Base-by-base conservation (phyloP, 1,140 invertebrate species). In the Trichogramma pretiosum region DNA sequence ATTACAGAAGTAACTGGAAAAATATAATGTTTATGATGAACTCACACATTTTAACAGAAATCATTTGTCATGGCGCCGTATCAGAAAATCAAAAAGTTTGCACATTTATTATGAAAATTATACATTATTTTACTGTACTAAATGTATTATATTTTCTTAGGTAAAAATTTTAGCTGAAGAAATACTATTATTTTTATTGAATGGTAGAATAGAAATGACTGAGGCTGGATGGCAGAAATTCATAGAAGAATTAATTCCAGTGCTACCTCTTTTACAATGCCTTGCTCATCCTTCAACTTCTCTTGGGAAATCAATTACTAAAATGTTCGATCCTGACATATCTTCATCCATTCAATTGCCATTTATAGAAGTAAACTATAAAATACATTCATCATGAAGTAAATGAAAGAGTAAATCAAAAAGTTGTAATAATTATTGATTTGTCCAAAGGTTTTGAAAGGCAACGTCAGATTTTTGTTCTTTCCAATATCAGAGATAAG, bases 251-350 rank as follows among this genome's bases (percentile, higher is more conserved):
- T 41, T 83, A 16, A 54, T 79, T 39, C 75, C 78, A 1, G 63
- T 74, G 2, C 57, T 82, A 23, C 77, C 80, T 8, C 59, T 77
- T 32, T 57, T 77, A 36, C 61, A 71, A 26, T 75, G 72, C 50
- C 59, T 71, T 50, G 62, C 65, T 11, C 52, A 65, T 43, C 64
- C 69, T 44, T 52, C 53, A 39, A 62, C 68, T 22, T n/a, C 60
- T 17, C 55, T 78, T 16, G 76, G 80, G 1, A 70, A 77, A 57
- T 72, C 74, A 28, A 63, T 83, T 24, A 70, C 77, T 21, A 78
- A 78, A 56, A 76, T 81, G 22, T 60, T 81, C 10, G 79, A 84
- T 60, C 70, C 74, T 2, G 80, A 83, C 53, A 70, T 78, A 59
- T 74, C 70, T 7, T 58, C 68, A 17, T 68, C 65, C 48, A 75